phyloP scores from a whole-genome alignment of 1,140 invertebrate genomes.

The Sesamia nonagrioides region DNA sequence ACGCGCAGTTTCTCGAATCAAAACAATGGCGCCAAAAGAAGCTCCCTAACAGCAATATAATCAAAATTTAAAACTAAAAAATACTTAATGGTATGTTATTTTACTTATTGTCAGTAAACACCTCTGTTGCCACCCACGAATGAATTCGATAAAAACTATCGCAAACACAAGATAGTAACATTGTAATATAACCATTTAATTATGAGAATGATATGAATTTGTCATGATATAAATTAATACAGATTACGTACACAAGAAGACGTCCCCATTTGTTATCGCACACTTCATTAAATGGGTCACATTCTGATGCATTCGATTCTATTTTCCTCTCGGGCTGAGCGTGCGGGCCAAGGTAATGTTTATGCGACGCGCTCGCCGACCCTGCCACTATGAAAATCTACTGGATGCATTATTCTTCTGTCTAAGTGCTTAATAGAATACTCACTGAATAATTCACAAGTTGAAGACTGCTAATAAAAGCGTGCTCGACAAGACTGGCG shows the following conservation, averaged over 20 bases:
- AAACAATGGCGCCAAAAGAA: slow-evolving; percentile 26
- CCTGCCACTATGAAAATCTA: slow-evolving; percentile 69
- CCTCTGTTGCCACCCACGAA: background rate
- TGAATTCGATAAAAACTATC: background rate
- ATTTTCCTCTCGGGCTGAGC: slow-evolving; percentile 51
- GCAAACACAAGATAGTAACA: background rate
- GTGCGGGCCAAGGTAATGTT: slow-evolving; percentile 66
- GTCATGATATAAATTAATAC: slow-evolving; percentile 16
- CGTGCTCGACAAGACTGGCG: slow-evolving; percentile 71
- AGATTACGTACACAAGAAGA: slow-evolving; percentile 15
- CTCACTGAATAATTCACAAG: slow-evolving; percentile 76
- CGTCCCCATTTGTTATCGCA: slow-evolving; percentile 30
- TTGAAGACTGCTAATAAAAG: slow-evolving; percentile 76
- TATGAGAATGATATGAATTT: slow-evolving; percentile 22
- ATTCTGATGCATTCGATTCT: slow-evolving; percentile 52
- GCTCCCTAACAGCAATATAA: slow-evolving; percentile 29
- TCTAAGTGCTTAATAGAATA: slow-evolving; percentile 80
- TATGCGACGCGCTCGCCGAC: slow-evolving; percentile 58
- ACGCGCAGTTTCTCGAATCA: slow-evolving; percentile 29
- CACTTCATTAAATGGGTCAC: slow-evolving; percentile 43
- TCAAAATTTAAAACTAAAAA: background rate
- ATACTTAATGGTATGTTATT: slow-evolving; percentile 7
- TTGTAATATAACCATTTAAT: background rate
- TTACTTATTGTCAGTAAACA: background rate
- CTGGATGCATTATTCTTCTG: slow-evolving; percentile 77